Evolutionary conservation across 2,797 vertebrate species (phyloP).

Genomic region (Allobates femoralis): DNA sequence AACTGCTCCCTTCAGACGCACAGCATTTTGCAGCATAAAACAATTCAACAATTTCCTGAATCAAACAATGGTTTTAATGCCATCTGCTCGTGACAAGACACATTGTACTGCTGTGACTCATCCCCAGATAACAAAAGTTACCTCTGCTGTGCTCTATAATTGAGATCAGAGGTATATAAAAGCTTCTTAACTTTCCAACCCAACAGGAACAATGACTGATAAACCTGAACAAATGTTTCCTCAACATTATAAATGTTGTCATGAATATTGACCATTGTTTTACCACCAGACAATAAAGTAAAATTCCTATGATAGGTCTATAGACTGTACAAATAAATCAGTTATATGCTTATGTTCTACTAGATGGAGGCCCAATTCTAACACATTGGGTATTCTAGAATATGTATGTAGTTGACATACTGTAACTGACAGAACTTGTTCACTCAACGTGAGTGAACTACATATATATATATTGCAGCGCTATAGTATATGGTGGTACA

Average conservation of each 20-base stretch:
- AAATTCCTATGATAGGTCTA: background rate
- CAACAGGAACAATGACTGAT: constrained; percentile 23
- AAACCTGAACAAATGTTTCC: background rate
- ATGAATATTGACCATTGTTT: background rate
- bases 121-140: constrained; percentile 75
- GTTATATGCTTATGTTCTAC: too few species aligned
- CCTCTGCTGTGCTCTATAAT: constrained; percentile 82
- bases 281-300: background rate
- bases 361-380: too few species aligned
- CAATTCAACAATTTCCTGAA: constrained; percentile 72
- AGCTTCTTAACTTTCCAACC: constrained; percentile 64
- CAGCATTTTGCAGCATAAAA: constrained; percentile 67
- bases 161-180: constrained; percentile 84
- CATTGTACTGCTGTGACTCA: constrained; percentile 66
- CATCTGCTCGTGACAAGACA: constrained; percentile 64
- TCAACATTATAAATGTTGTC: background rate
- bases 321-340: background rate
- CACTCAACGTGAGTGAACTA: too few species aligned
- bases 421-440: too few species aligned
- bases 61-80: constrained; percentile 69
- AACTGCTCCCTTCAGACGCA: constrained; percentile 67
- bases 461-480: too few species aligned
- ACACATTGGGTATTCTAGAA: too few species aligned
- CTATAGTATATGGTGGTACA: too few species aligned
- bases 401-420: too few species aligned